phyloP scores from a whole-genome alignment of 2,888 invertebrate genomes.

The Amphipyra berbera region DNA sequence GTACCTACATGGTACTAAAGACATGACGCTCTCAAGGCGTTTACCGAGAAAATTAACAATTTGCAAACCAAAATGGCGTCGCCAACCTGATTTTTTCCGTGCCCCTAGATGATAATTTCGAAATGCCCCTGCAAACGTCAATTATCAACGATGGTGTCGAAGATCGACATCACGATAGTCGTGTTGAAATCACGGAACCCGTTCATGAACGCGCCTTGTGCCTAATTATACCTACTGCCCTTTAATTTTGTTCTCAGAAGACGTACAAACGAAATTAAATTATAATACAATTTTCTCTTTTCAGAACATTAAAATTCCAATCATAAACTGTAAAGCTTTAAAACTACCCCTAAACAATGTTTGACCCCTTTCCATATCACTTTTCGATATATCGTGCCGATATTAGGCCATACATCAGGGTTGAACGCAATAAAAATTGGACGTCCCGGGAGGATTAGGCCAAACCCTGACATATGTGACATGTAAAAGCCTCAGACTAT shows the following conservation, averaged over 20 bases:
- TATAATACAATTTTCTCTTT: conserved; percentile 21
- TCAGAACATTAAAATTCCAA: conserved; percentile 35
- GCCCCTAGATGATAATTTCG: conserved; percentile 76
- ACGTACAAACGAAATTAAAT: conserved; percentile 18
- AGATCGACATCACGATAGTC: conserved; percentile 73
- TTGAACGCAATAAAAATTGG: conserved; percentile 86
- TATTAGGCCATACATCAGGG: conserved; percentile 85
- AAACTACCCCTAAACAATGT: conserved; percentile 65
- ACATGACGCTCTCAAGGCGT: conserved; percentile 64
- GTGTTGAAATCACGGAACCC: conserved; percentile 68
- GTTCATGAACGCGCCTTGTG: conserved; percentile 60
- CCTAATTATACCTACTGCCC: conserved; percentile 62
- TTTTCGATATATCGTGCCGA: conserved; percentile 79
- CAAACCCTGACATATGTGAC: conserved; percentile 88
- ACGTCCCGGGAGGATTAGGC: conserved; percentile 85
- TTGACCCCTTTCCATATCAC: conserved; percentile 76
- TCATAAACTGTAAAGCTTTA: conserved; percentile 26
- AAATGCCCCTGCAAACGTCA: conserved; percentile 75
- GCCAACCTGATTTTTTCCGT: conserved; percentile 68
- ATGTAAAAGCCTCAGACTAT: conserved; percentile 81
- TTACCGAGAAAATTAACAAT: conserved; percentile 78
- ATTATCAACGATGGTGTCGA: conserved; percentile 75
- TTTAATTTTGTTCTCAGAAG: conserved; percentile 54
- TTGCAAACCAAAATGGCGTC: conserved; percentile 73
- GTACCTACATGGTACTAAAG: conserved; percentile 72